These are phyloP conservation scores for Scolopax rusticola DNA, from an alignment of 2,797 vertebrate species.

Conservation along the genomic window DNA sequence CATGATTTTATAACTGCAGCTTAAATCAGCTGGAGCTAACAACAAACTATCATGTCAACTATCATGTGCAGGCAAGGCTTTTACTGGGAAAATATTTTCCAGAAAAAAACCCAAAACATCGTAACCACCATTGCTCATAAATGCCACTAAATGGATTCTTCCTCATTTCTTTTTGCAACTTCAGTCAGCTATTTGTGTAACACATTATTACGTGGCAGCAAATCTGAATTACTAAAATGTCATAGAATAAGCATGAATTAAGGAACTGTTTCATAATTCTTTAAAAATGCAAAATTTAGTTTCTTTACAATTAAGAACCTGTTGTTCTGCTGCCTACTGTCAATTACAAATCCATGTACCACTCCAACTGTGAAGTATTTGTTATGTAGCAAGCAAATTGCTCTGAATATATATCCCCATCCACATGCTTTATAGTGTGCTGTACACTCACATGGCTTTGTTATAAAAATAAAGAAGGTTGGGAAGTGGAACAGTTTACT, in stretches of 20 bases:
- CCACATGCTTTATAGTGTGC: not conserved
- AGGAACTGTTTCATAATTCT: not conserved
- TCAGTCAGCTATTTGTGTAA: conserved; percentile 38
- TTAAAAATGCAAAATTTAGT: conserved; percentile 24
- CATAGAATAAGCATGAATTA: conserved; percentile 12
- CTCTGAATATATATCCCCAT: not conserved
- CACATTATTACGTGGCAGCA: not conserved
- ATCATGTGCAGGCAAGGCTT: not conserved
- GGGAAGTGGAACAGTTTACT: not conserved
- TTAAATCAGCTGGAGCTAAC: not conserved
- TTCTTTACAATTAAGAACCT: not conserved
- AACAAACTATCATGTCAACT: not conserved
- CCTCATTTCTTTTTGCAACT: conserved; percentile 51
- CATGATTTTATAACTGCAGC: not conserved
- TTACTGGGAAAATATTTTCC: not conserved
- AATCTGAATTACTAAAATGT: conserved; percentile 3
- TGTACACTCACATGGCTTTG: not conserved
- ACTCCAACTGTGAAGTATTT: not conserved
- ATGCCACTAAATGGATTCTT: conserved; percentile 32
- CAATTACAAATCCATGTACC: not conserved
- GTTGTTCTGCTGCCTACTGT: not conserved
- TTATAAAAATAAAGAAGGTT: not conserved
- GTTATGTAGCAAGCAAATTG: not conserved
- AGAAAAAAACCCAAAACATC: not conserved
- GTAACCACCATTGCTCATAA: not conserved